A percentile compares a stretch with the other conserved stretches of the same genome.
Evolutionary conservation across 2,113 vertebrate species (phyloP).

Genomic region (Phoxinus phoxinus): DNA sequence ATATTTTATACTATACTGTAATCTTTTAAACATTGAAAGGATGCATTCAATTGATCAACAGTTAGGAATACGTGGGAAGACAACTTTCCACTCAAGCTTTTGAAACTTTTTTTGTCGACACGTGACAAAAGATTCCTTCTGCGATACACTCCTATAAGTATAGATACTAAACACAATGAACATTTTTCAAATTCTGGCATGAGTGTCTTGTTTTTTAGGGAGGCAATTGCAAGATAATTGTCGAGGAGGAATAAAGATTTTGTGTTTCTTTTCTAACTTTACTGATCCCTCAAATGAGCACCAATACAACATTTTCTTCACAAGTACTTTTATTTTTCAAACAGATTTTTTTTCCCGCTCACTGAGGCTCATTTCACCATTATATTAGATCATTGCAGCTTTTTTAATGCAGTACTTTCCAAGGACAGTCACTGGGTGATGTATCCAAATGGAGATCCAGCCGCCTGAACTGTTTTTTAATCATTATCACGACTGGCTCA

Average conservation of each 20-base stretch:
- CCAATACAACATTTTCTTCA: constrained; percentile 31
- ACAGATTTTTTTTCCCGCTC: constrained; percentile 3
- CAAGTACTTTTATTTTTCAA: constrained; percentile 18
- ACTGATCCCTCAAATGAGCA: not conserved
- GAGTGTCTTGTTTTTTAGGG: constrained; percentile 1
- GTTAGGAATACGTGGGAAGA: no score
- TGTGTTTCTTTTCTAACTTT: constrained; percentile 9
- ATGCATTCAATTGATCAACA: no score
- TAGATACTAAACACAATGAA: not conserved
- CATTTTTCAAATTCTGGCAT: not conserved
- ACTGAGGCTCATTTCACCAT: constrained; percentile 33
- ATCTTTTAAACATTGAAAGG: no score
- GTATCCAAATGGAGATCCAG: constrained; percentile 42
- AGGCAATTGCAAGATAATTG: not conserved
- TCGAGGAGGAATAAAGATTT: not conserved
- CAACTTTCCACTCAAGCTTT: not conserved
- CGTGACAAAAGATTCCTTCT: no score
- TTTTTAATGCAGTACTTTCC: constrained; percentile 26
- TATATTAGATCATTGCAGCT: constrained; percentile 22
- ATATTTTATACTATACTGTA: no score
- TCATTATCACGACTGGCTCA: constrained; percentile 42
- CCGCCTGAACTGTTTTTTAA: constrained; percentile 46
- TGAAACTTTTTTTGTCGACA: not conserved
- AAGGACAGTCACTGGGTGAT: constrained; percentile 29
- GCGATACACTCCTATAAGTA: not conserved